Base-by-base conservation (phyloP, 2,113 vertebrate species). In the Fulmarus glacialis region DNA sequence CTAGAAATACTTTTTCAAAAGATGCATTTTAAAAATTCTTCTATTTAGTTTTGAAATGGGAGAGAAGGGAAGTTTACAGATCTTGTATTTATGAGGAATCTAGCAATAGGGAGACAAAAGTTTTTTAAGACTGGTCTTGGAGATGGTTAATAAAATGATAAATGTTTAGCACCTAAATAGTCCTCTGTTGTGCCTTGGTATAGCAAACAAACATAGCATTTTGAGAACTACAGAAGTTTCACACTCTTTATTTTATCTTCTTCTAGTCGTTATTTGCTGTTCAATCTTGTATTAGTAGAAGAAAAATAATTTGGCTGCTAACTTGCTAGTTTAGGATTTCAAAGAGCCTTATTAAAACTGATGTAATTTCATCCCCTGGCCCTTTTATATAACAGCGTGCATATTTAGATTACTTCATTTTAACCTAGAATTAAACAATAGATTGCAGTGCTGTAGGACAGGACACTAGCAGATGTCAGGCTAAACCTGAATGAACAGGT, bases 281-380 rank as follows among this genome's bases (percentile, higher is more conserved):
- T 98, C 98, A 98, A 50, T 97, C 96, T 74, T 74, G 96, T 98
- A 98, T 99, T 98, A 98, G 98, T 74, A 87, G 98, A 96, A 98
- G 97, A 98, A 99, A 99, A 99, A 98, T 98, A 99, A 98, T 98
- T 99, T 99, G 98, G 98, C 99, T 94, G 95, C 96, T 98, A 98
- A 97, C 93, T 97, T 96, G 96, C 94, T 94, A 95, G 98, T 97
- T 98, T 99, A 98, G 93, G 84, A 98, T 99, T 99, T 99, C 99
- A 99, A 99, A 99, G 98, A 94, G 97, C 97, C 98, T 99, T 99
- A 98, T 98, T 98, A 99, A 98, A 98, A 98, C 98, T 98, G 99
- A 98, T 99, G 99, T 99, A 99, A 99, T 99, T 99, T 99, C 99
- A 99, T 99, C 98, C 97, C 95, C 87, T 91, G 56, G 89, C 62